Conservation (phyloP, 2,797 vertebrate species). For the Acanthurus lineatus region DNA sequence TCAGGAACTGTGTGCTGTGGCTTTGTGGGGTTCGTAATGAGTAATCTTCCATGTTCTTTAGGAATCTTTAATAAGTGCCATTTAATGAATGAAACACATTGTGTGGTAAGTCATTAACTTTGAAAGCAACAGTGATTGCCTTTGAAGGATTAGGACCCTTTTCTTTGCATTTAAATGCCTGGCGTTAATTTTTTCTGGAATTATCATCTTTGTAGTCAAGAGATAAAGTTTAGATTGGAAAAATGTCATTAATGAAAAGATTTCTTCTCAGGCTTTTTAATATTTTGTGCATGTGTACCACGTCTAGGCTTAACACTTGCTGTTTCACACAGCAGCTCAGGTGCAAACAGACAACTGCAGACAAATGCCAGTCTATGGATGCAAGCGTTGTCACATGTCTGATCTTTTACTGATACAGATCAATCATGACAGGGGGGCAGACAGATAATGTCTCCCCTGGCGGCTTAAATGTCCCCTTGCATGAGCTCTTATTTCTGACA, state of each 20-base stretch:
- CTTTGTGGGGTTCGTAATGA: constrained; percentile 71
- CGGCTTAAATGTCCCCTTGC: constrained; percentile 45
- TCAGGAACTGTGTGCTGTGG: constrained; percentile 50
- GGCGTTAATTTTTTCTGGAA: constrained; percentile 52
- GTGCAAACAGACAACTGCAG: constrained; percentile 34
- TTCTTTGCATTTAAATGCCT: constrained; percentile 73
- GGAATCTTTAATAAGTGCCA: constrained; percentile 78
- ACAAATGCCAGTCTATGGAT: constrained; percentile 50
- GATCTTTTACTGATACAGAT: constrained; percentile 60
- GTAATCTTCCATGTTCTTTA: constrained; percentile 74
- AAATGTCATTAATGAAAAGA: constrained; percentile 56
- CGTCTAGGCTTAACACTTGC: not conserved
- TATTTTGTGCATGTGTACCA: constrained; percentile 12
- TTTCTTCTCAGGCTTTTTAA: constrained; percentile 17
- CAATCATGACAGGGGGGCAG: constrained; percentile 60
- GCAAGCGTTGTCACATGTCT: constrained; percentile 49
- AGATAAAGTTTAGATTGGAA: constrained; percentile 68
- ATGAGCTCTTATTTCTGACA: constrained; percentile 64
- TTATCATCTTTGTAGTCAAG: constrained; percentile 55
- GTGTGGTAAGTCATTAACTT: constrained; percentile 82
- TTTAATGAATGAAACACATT: constrained; percentile 81
- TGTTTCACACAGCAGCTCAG: not conserved
- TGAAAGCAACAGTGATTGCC: constrained; percentile 79
- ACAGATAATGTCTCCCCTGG: constrained; percentile 59
- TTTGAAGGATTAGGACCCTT: constrained; percentile 76